Evolutionary conservation across 2,113 vertebrate genomes (phyloP).

Genomic region (Mus pahari): DNA sequence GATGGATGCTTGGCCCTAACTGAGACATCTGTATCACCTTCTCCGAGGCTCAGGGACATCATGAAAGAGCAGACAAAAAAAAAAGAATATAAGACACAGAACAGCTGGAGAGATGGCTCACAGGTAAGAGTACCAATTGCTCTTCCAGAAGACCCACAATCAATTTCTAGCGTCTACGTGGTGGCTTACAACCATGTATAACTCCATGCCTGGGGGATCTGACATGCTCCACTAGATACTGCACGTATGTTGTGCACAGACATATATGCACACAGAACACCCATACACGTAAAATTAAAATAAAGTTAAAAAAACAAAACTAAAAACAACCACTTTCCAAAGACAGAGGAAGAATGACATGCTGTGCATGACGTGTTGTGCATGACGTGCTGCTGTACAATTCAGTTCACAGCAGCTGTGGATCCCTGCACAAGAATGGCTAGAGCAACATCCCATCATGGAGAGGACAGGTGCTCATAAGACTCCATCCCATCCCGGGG

Average conservation of each 20-base stretch:
- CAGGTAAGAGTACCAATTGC: not conserved
- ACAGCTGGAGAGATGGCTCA: not conserved
- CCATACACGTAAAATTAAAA: not conserved
- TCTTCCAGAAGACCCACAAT: not conserved
- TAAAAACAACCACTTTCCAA: not conserved
- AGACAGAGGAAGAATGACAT: not conserved
- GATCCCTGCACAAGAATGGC: not conserved
- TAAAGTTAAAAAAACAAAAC: no score
- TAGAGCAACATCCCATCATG: not conserved
- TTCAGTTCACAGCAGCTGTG: not conserved
- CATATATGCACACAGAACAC: not conserved
- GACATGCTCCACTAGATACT: not conserved
- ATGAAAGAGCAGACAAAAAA: not conserved
- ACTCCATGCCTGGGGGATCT: not conserved
- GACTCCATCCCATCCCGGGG: no score
- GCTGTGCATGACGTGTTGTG: not conserved
- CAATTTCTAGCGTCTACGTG: not conserved
- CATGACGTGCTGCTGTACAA: not conserved
- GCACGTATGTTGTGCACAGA: not conserved
- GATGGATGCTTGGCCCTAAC: not conserved
- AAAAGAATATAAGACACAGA: not conserved
- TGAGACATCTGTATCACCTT: not conserved
- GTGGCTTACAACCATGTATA: not conserved
- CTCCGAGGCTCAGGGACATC: not conserved
- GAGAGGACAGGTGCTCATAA: not conserved